Conservation (phyloP, 2,113 vertebrate genomes). For the Tenebrosternarchus preto region DNA sequence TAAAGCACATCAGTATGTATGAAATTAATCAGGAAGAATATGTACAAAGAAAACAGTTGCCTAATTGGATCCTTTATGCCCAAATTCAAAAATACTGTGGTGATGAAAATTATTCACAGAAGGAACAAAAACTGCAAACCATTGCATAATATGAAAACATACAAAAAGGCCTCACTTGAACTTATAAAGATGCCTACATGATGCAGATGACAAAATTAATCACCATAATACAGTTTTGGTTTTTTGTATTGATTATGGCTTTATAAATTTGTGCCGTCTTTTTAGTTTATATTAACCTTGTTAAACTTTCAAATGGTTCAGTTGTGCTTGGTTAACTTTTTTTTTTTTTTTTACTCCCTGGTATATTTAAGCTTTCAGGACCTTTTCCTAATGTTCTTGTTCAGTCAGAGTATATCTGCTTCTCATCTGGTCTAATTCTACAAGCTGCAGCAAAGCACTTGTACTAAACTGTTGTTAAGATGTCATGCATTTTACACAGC, state of each 20-base stretch:
- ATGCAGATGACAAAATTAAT: constrained; percentile 40
- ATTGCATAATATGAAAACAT: constrained; percentile 28
- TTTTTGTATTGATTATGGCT: constrained; percentile 68
- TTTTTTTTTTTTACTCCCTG: constrained; percentile 13
- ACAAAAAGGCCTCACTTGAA: neutral
- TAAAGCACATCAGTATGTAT: constrained; percentile 44
- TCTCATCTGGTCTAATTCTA: constrained; percentile 2
- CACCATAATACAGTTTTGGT: constrained; percentile 55
- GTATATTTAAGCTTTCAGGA: neutral
- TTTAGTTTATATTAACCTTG: constrained; percentile 46
- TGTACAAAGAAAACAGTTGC: constrained; percentile 49
- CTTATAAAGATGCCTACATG: neutral
- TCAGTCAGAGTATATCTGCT: neutral
- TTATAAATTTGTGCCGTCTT: constrained; percentile 59
- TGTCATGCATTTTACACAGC: neutral
- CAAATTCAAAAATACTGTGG: constrained; percentile 59
- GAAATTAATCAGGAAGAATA: constrained; percentile 57
- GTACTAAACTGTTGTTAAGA: neutral
- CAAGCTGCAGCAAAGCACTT: constrained; percentile 9
- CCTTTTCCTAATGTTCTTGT: constrained; percentile 36
- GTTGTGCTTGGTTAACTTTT: constrained; percentile 65
- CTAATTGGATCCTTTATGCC: constrained; percentile 38
- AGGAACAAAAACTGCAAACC: constrained; percentile 37
- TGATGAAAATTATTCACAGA: constrained; percentile 42
- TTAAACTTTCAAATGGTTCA: constrained; percentile 39